phyloP scores from a whole-genome alignment of 1,140 invertebrate genomes.

The Bombus pascuorum region DNA sequence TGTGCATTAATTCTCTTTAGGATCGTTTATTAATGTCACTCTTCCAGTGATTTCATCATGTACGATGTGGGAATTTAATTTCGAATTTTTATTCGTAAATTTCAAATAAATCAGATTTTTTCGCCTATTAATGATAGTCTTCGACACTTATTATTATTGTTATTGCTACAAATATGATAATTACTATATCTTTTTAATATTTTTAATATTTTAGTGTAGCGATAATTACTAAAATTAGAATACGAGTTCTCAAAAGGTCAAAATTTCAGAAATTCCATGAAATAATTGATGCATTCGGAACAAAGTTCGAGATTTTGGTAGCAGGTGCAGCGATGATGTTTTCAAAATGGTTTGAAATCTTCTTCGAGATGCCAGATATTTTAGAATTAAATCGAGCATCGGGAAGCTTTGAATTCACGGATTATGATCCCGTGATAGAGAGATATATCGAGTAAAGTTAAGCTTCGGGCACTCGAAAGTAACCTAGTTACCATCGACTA shows the following conservation, averaged over 20 bases:
- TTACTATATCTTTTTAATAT: too few relatives aligned
- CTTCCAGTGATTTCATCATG: too few relatives aligned
- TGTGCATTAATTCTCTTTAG: too few relatives aligned
- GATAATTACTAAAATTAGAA: too few relatives aligned
- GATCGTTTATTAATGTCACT: too few relatives aligned
- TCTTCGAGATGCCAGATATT: neutral
- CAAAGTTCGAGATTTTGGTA: neutral
- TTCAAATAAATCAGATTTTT: neutral
- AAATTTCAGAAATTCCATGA: neutral
- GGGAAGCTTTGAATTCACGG: neutral
- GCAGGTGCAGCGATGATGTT: neutral
- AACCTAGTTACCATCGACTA: conserved; percentile 11
- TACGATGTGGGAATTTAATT: neutral
- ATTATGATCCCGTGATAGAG: neutral
- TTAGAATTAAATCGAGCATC: neutral
- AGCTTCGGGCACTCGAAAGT: neutral
- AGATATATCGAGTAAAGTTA: neutral
- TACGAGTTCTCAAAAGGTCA: rapidly evolving
- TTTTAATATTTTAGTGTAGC: neutral
- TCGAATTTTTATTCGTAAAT: neutral
- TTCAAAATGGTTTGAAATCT: too few relatives aligned
- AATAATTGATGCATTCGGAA: neutral
- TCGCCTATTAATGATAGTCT: too few relatives aligned
- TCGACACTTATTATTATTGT: neutral
- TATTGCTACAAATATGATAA: neutral